Evolutionary conservation across 2,888 invertebrate species (phyloP), one percentile per base, ranked within the genome.

Genomic region (Phrixothrix hirtus): DNA sequence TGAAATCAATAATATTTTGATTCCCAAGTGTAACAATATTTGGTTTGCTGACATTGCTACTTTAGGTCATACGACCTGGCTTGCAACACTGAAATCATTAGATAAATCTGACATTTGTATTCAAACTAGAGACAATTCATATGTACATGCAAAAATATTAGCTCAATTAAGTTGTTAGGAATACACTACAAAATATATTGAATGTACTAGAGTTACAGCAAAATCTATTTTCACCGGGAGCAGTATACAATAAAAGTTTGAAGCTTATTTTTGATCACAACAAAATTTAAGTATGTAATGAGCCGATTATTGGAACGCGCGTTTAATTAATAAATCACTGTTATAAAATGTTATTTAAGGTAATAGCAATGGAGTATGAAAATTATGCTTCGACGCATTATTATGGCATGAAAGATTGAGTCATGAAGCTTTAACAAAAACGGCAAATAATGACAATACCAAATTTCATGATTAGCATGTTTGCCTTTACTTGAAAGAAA

Each of bases 331-430:
- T 2, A 6, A 11, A 32, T 9, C 32, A 6, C 3, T 32, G 15
- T 14, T 32, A 32, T 12, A 32, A 12, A 9, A 32, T 32, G 11
- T 32, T 32, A n/a, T 13, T 32, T 32, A 2, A 11, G 12, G 32
- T 11, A 32, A 14, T 35, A 10, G 13, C 29, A 16, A 21, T 6
- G 2, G 39, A 13, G 7, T 35, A 10, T 12, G 17, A 36, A n/a
- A 49, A 44, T 27, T 4, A 3, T 7, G 27, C 27, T 7, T 2
- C 2, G n/a, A 27, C 27, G 27, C 4, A n/a, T n/a, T 27, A 30
- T 6, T 32, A 27, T 49, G 49, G 49, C 49, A 54, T 17, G 49
- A 54, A 27, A 25, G 54, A 9, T n/a, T 54, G 14, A 41, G 36
- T 14, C 55, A 55, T 35, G 29, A 49, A 3, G 39, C 38, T 29